These are phyloP conservation scores for Pygocentrus nattereri DNA, from an alignment of 2,797 vertebrate species.

Conservation along the genomic window DNA sequence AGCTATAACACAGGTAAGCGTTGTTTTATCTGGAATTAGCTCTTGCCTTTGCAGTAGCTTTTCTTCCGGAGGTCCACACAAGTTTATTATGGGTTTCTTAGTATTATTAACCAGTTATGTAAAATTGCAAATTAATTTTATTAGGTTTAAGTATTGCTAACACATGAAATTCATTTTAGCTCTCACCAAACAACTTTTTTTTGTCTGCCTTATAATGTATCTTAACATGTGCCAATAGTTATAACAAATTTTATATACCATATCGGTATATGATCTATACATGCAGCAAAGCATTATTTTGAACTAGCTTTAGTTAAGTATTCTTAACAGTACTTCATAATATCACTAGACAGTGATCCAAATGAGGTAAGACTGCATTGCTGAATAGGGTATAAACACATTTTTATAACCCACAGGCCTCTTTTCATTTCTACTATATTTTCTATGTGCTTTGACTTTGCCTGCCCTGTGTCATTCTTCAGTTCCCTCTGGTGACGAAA, in stretches of 20 bases:
- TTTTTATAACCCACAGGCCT: background rate
- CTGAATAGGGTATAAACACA: background rate
- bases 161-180: no score
- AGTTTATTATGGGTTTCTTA: background rate
- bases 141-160: no score
- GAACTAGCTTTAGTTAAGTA: background rate
- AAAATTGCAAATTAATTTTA: no score
- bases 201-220: no score
- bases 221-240: no score
- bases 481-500: conserved; percentile 5
- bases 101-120: background rate
- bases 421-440: background rate
- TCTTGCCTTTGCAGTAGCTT: background rate
- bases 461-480: background rate
- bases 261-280: background rate
- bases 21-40: background rate
- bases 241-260: background rate
- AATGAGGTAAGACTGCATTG: background rate
- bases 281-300: background rate
- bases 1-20: background rate
- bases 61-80: background rate
- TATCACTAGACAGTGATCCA: background rate
- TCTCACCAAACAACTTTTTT: no score
- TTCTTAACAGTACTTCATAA: background rate
- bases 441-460: background rate